phyloP scores from a whole-genome alignment of 2,888 invertebrate species.

The Orthosia cruda region DNA sequence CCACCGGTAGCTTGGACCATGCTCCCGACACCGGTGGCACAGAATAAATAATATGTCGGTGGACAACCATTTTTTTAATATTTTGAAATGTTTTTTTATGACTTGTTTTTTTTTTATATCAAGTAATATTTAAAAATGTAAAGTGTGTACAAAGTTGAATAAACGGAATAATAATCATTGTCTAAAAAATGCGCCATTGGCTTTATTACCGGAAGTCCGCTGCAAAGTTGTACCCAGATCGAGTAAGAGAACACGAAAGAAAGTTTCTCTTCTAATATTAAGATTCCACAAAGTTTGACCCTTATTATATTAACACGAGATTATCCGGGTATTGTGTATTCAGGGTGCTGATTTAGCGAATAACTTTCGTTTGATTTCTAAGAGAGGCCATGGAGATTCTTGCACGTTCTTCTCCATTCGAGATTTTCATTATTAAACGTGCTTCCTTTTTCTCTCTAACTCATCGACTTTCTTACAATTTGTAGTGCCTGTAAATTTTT shows the following conservation, averaged over 20 bases:
- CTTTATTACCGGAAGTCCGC: neutral
- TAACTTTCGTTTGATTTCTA: neutral
- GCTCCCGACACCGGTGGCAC: too few relatives aligned
- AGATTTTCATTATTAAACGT: neutral
- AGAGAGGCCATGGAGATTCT: neutral
- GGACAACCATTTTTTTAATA: too few relatives aligned
- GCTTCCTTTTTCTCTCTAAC: neutral
- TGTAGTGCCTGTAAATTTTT: neutral
- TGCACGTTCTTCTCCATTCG: neutral
- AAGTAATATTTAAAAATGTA: too few relatives aligned
- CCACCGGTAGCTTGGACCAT: too few relatives aligned
- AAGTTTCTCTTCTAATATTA: slow-evolving; percentile 17
- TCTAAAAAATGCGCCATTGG: neutral
- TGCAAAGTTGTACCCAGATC: neutral
- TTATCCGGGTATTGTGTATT: slow-evolving; percentile 4
- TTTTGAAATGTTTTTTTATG: too few relatives aligned
- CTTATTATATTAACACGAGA: slow-evolving; percentile 21
- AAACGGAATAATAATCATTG: too few relatives aligned
- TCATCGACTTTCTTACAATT: neutral
- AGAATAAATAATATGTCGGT: too few relatives aligned
- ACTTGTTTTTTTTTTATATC: too few relatives aligned
- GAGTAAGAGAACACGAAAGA: neutral
- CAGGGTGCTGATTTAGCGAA: neutral
- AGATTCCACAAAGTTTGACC: slow-evolving; percentile 18
- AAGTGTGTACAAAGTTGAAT: too few relatives aligned